Evolutionary conservation across 2,888 invertebrate species (phyloP), one percentile per base, ranked within the genome.

Genomic region (Ganaspis brasiliensis): DNA sequence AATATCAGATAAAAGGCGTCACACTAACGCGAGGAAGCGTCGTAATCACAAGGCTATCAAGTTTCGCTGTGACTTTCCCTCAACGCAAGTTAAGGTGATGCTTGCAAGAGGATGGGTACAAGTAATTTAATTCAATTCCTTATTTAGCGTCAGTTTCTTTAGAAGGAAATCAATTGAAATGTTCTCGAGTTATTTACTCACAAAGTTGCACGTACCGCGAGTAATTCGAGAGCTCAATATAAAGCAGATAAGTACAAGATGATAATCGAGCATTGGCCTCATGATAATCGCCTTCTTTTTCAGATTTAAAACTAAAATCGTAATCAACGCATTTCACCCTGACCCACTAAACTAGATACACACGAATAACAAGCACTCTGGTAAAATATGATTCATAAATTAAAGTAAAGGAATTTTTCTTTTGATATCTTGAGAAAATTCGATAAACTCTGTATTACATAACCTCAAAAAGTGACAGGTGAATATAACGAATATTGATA

Each of bases 31-130:
- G 67, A 67, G 24, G 67, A 67, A 67, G 67, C 67, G 67, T 21
- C 45, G 40, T 40, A 45, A 67, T 67, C 67, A 67, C 67, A 88
- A 82, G 78, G 73, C 79, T 55, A 80, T 89, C 75, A 87, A 77
- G 82, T 90, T 88, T 74, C 87, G 89, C 12, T 90, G 89, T 72
- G 89, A 89, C 79, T 87, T 85, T 76, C 76, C 83, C 26, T 85
- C 88, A 63, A 89, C 88, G 19, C 88, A 87, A 67, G 73, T 84
- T 57, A 85, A 82, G 74, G 89, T 89, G 73, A 86, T 89, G 84
- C 79, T 88, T 59, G 84, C 88, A 5, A 83, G 88, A 84, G 89
- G 89, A 78, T 89, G 89, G 89, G 79, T 26, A n/a, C 84, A 86
- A 84, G 89, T 89, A 83, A 84, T 70, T n/a, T 24, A n/a, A 72